These are phyloP conservation scores for Anastrepha ludens DNA, from an alignment of 1,140 invertebrate genomes.

Conservation along the genomic window DNA sequence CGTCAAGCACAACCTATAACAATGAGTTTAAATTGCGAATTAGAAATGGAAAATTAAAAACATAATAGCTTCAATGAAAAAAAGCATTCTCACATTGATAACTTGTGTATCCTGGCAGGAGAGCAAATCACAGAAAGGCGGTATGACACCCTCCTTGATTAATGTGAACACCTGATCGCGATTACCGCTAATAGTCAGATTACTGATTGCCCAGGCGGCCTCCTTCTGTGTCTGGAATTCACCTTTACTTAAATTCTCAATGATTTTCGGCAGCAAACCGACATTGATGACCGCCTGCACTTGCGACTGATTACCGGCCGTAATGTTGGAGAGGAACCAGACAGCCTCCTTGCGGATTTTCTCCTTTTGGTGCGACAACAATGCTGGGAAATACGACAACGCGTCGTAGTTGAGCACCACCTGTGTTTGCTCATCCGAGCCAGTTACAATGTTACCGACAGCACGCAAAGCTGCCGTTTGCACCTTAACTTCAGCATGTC, in stretches of 20 bases:
- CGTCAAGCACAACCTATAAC: constrained; percentile 91
- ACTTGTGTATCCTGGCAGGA: constrained; percentile 93
- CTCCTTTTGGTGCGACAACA: constrained; percentile 88
- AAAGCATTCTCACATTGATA: constrained; percentile 73
- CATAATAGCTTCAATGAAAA: neutral
- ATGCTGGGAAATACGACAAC: constrained; percentile 91
- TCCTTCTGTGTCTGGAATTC: constrained; percentile 99
- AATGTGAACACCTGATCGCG: constrained; percentile 91
- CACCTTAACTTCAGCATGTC: constrained; percentile 97
- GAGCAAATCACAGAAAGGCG: constrained; percentile 92
- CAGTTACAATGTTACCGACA: constrained; percentile 99
- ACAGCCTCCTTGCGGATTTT: constrained; percentile 95
- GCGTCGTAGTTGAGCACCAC: constrained; percentile 94
- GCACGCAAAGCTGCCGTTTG: constrained; percentile 97
- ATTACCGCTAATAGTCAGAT: constrained; percentile 97
- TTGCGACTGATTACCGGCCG: constrained; percentile 97
- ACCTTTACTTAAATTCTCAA: constrained; percentile 93
- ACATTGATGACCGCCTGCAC: constrained; percentile 98
- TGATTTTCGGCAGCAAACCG: constrained; percentile 93
- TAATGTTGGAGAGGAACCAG: constrained; percentile 99
- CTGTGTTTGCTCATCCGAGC: constrained; percentile 99
- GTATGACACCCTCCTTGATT: constrained; percentile 91
- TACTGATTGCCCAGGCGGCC: constrained; percentile 99
- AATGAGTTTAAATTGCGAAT: neutral
- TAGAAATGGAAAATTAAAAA: neutral